These are phyloP conservation scores for Antigone vipio DNA, from an alignment of 2,113 vertebrate species.

Conservation along the genomic window DNA sequence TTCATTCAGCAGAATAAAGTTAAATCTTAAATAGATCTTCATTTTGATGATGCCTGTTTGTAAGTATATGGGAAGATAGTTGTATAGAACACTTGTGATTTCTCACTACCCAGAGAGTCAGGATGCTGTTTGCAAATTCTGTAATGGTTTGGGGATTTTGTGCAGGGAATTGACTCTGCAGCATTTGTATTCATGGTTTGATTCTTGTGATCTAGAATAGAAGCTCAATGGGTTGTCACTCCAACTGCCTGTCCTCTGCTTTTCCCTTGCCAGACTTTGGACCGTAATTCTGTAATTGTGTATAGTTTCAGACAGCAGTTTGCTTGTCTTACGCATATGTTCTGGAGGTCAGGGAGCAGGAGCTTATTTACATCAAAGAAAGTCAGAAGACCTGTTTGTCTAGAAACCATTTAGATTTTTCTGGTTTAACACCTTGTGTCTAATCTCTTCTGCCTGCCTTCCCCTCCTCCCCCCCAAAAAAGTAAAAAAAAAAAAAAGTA, in stretches of 20 bases:
- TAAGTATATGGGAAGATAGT: not conserved
- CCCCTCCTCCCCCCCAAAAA: accelerated
- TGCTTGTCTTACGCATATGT: accelerated
- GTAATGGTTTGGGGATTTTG: not conserved
- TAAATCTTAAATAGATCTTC: not conserved
- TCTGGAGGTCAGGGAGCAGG: not conserved
- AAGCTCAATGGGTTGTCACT: not conserved
- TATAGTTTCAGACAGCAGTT: not conserved
- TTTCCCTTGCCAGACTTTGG: not conserved
- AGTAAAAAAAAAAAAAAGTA: too few relatives aligned
- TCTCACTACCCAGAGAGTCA: not conserved
- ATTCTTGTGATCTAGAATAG: not conserved
- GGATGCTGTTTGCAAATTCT: not conserved
- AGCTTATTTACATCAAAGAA: not conserved
- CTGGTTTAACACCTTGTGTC: not conserved
- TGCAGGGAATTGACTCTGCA: not conserved
- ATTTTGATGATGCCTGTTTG: not conserved
- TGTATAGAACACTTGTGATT: not conserved
- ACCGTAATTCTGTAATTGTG: not conserved
- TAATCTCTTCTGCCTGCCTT: not conserved
- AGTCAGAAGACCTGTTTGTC: not conserved
- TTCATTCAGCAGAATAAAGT: not conserved
- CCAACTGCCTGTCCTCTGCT: not conserved
- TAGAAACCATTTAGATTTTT: not conserved
- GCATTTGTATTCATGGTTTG: not conserved